Evolutionary conservation across 2,888 invertebrate genomes (phyloP).

Genomic region (Pantelozetes paolii): DNA sequence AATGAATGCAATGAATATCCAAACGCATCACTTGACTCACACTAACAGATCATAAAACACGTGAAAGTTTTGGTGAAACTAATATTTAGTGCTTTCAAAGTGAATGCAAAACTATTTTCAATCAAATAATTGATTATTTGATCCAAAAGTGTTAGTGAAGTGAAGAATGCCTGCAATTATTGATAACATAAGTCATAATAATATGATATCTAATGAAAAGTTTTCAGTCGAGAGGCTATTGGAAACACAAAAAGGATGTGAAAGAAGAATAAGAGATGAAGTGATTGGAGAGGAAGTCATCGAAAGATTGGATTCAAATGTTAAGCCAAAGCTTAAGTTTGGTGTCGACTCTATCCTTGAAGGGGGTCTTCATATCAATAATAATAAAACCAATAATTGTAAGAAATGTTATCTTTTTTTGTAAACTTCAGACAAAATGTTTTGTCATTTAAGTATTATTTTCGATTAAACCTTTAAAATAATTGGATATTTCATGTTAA

Average conservation of each 20-base stretch:
- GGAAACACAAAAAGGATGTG: neutral
- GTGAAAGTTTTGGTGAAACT: too few species aligned
- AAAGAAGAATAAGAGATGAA: neutral
- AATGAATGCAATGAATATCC: slow-evolving; percentile 13
- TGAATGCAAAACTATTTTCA: neutral
- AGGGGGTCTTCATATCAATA: too few species aligned
- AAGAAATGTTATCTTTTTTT: too few species aligned
- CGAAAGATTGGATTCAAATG: neutral
- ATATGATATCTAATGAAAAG: neutral
- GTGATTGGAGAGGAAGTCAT: neutral
- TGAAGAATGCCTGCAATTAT: neutral
- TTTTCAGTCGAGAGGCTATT: neutral
- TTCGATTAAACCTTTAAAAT: too few species aligned
- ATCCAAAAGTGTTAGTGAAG: neutral
- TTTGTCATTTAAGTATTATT: too few species aligned
- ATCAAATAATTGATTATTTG: neutral
- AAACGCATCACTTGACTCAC: slow-evolving; percentile 15
- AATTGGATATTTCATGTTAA: too few species aligned
- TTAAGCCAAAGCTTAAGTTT: neutral
- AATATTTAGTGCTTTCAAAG: neutral
- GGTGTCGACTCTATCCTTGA: neutral
- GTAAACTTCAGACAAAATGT: too few species aligned
- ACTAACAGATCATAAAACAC: neutral
- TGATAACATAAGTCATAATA: neutral
- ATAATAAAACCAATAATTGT: too few species aligned